Conservation (phyloP, 2,888 invertebrate species). For the Leptarthrus brevirostris region DNA sequence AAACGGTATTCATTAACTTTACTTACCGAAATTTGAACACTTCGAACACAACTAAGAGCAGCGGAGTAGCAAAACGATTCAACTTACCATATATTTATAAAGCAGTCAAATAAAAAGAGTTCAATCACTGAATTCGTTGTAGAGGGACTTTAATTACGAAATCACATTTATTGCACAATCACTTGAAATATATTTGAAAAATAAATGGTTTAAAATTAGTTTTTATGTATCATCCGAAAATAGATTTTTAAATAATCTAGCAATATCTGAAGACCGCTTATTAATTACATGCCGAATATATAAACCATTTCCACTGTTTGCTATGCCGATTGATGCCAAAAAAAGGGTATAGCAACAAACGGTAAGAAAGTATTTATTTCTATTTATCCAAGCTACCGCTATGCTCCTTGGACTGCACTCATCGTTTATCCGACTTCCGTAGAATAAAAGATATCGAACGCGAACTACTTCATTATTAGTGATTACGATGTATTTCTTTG, state of each 20-base stretch:
- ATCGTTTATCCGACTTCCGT: slow-evolving; percentile 65
- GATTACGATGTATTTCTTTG: slow-evolving; percentile 79
- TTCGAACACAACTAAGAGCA: too few species aligned
- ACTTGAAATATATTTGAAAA: not conserved
- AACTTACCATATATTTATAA: too few species aligned
- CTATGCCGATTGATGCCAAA: slow-evolving; percentile 73
- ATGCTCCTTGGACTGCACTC: slow-evolving; percentile 37
- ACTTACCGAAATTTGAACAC: too few species aligned
- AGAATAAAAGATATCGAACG: slow-evolving; percentile 81
- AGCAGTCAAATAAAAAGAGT: too few species aligned
- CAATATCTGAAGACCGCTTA: slow-evolving; percentile 11
- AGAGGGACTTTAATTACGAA: too few species aligned
- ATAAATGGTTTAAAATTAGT: not conserved
- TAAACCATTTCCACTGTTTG: slow-evolving; percentile 72
- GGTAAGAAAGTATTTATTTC: slow-evolving; percentile 73
- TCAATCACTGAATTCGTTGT: too few species aligned
- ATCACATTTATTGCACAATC: too few species aligned
- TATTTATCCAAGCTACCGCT: slow-evolving; percentile 70
- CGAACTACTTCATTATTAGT: slow-evolving; percentile 81
- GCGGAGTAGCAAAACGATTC: too few species aligned
- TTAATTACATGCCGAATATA: slow-evolving; percentile 11
- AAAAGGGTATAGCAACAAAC: slow-evolving; percentile 74
- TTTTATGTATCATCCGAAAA: slow-evolving; percentile 6
- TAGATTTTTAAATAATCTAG: slow-evolving; percentile 3
- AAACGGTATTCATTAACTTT: too few species aligned